Base-by-base conservation (phyloP, 2,797 vertebrate genomes). In the Acanthornis magna region DNA sequence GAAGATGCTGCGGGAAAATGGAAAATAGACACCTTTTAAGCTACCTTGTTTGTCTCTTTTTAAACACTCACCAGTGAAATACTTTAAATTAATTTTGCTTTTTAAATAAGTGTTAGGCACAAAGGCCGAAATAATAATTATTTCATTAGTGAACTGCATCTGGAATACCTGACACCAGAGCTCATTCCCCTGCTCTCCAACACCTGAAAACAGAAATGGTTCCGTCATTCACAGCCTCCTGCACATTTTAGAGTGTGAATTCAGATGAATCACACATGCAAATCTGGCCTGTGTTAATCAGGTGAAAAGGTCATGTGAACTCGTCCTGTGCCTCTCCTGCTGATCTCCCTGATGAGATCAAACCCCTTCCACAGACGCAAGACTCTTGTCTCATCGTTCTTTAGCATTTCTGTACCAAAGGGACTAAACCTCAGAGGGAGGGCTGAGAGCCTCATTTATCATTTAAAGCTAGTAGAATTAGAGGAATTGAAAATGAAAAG, bases 381-480 rank as follows among this genome's bases (percentile, higher is more conserved):
- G 2, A 22, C 34, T 63, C 34, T 15, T 58, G 40, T 40, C 34
- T 30, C 5, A 0, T 23, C 16, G 60, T 75, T 53, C 34, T 53
- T n/a, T 25, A 77, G 21, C 36, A 5, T 32, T 65, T 68, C 16
- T 29, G 9, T 32, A 20, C 58, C 54, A 43, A 71, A 72, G 13
- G 15, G 50, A 55, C 13, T 47, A 29, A 79, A 43, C 18, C 27
- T 42, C 34, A 62, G 30, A 26, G 5, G 32, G 19, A 36, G 34
- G 42, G 22, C 26, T 53, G 27, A 63, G 40, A 38, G 9, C 19
- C 13, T 51, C 0, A 0, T 32, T 32, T 42, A 16, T 22, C 2
- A 47, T 50, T 75, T 72, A 29, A 68, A 88, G 8, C 16, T 21
- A 30, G 23, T 38, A 48, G n/a, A 76, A 70, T 40, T 57, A 66